A percentile compares a stretch with the other conserved stretches of the same genome.
phyloP scores from a whole-genome alignment of 2,113 vertebrate species.

The Lycocorax pyrrhopterus region DNA sequence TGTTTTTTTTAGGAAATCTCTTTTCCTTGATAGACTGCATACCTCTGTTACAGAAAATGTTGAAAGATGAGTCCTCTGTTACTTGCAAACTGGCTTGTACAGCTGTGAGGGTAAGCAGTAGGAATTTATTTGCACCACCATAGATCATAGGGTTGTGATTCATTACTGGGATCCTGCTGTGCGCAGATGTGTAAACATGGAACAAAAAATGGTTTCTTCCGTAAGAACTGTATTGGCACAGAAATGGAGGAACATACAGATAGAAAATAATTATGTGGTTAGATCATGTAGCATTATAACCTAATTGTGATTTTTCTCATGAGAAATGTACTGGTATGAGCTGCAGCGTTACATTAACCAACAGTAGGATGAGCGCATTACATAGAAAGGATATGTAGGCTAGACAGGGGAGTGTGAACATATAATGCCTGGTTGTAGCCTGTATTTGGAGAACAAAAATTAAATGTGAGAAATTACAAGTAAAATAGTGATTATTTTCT shows the following conservation, averaged over 20 bases:
- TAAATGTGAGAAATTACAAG: not conserved
- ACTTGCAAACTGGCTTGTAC: conserved; percentile 93
- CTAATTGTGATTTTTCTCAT: not conserved
- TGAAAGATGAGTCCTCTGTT: conserved; percentile 93
- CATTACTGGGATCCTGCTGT: not conserved
- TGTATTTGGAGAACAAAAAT: not conserved
- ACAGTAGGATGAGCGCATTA: not conserved
- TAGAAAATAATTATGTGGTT: not conserved
- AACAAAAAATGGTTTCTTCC: not conserved
- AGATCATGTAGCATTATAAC: not conserved
- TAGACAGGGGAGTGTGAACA: not conserved
- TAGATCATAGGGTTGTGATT: not conserved
- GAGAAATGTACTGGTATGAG: not conserved
- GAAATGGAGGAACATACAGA: not conserved
- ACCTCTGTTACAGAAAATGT: conserved; percentile 82
- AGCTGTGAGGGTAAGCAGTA: conserved; percentile 86
- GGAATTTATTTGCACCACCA: not conserved
- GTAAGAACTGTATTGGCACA: not conserved
- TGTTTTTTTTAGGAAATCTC: conserved; percentile 74
- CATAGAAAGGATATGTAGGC: not conserved
- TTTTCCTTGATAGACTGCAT: conserved; percentile 87
- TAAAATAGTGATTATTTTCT: not conserved
- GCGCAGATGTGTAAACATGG: not conserved
- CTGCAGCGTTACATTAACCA: not conserved
- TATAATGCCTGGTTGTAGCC: not conserved